Evolutionary conservation across 1,140 invertebrate genomes (phyloP), one percentile per base, ranked within the genome.

Genomic region (Mycetomoellerius zeteki): DNA sequence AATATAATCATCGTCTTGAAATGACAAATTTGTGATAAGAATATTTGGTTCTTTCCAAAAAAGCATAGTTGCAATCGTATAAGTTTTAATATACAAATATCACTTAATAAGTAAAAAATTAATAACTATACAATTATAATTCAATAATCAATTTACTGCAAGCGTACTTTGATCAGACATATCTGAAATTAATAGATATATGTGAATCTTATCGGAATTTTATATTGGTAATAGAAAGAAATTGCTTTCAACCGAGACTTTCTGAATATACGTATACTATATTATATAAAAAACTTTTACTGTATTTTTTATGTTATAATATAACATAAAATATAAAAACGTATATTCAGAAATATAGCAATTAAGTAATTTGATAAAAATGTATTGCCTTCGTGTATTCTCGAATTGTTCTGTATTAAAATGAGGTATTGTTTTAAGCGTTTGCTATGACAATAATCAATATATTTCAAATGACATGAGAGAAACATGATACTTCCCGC

Each of bases 391-490:
- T 33, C 30, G 19, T 47, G 7, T 85, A 60, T 62, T 85, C 37
- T 52, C 27, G 21, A 85, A 84, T 84, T 19, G 19, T 19, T 33
- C 8, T 4, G 14, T 21, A 47, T 73, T 30, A n/a, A 76, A 69
- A 43, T 52, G 19, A 58, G 21, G 1, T 33, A 10, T 30, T 64
- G 47, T 16, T 77, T 73, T 52, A 47, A 58, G 10, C 16, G 19
- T 14, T 56, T 21, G 52, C 69, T 62, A 75, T 84, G 67, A 58
- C 50, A 24, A 75, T 12, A 60, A 84, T 73, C 80, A 73, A 84
- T 84, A 72, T 33, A 30, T 30, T 30, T 30, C 19, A 21, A 56
- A 19, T 73, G 37, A 73, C 33, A 7, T 33, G 54, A 73, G 19
- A 37, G 80, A 47, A 58, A 72, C 24, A 43, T 50, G 27, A 82